These are phyloP conservation scores for Arvicanthis niloticus DNA, from an alignment of 2,113 vertebrate species.

Conservation along the genomic window DNA sequence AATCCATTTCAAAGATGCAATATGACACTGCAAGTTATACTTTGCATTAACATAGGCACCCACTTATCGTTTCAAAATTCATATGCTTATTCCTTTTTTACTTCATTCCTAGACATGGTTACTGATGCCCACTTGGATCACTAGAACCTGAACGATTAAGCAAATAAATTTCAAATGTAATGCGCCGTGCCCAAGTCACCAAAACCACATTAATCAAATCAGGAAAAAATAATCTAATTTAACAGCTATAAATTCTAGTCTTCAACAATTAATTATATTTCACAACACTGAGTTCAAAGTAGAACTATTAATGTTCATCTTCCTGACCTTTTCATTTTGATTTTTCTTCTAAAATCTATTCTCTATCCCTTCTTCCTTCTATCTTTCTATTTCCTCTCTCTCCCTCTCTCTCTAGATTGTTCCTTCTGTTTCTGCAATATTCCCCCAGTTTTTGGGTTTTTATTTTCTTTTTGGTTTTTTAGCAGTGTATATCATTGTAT, in stretches of 20 bases:
- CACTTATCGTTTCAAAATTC: background rate
- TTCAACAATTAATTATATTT: background rate
- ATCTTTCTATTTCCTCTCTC: no score
- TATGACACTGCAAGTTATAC: background rate
- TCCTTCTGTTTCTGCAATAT: fast-evolving
- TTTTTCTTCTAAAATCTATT: background rate
- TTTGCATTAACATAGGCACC: background rate
- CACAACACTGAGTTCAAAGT: background rate
- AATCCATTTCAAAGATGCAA: background rate
- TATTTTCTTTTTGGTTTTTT: background rate
- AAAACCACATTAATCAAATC: background rate
- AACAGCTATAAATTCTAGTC: background rate
- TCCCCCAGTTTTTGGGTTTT: fast-evolving
- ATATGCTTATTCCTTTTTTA: background rate
- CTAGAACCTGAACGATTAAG: background rate
- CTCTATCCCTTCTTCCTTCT: background rate
- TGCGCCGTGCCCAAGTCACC: background rate
- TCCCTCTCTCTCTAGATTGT: background rate
- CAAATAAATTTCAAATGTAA: background rate
- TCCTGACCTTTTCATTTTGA: background rate
- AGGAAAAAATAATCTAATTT: background rate
- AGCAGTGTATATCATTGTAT: background rate
- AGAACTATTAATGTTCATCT: background rate
- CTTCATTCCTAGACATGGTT: background rate
- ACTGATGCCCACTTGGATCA: background rate